These are phyloP conservation scores for Helobdella robusta DNA, from an alignment of 2,888 invertebrate species.

Conservation along the genomic window DNA sequence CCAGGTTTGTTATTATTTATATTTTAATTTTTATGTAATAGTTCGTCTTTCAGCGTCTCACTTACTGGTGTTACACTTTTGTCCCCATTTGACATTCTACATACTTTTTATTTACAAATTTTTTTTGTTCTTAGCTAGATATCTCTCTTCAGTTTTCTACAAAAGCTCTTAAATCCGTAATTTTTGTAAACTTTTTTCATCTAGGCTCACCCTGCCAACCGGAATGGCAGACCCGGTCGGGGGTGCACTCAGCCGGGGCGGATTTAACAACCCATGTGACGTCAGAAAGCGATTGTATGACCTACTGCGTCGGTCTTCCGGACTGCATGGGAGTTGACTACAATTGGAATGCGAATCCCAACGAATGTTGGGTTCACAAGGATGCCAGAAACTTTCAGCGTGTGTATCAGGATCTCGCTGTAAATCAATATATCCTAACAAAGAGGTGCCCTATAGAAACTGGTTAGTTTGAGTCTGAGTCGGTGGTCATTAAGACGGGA, in stretches of 20 bases:
- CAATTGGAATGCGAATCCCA: not conserved
- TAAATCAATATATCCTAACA: conserved; percentile 1
- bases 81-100: too few relatives aligned
- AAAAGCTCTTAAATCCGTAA: too few relatives aligned
- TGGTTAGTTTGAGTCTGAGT: too few relatives aligned
- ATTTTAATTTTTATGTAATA: too few relatives aligned
- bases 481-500: too few relatives aligned
- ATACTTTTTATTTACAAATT: too few relatives aligned
- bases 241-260: conserved; percentile 2
- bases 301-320: not conserved
- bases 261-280: not conserved
- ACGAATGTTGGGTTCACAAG: conserved; percentile 13
- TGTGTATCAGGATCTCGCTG: not conserved
- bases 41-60: too few relatives aligned
- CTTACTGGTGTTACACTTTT: too few relatives aligned
- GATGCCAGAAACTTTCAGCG: not conserved
- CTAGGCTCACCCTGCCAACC: not conserved
- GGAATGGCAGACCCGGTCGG: not conserved
- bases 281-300: not conserved
- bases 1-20: not conserved
- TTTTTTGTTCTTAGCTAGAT: not conserved
- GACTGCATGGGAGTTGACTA: conserved; percentile 11
- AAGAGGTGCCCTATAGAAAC: conserved; percentile 9
- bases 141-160: not conserved
- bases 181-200: not conserved